phyloP scores from a whole-genome alignment of 1,140 invertebrate genomes.

The Wasmannia auropunctata region DNA sequence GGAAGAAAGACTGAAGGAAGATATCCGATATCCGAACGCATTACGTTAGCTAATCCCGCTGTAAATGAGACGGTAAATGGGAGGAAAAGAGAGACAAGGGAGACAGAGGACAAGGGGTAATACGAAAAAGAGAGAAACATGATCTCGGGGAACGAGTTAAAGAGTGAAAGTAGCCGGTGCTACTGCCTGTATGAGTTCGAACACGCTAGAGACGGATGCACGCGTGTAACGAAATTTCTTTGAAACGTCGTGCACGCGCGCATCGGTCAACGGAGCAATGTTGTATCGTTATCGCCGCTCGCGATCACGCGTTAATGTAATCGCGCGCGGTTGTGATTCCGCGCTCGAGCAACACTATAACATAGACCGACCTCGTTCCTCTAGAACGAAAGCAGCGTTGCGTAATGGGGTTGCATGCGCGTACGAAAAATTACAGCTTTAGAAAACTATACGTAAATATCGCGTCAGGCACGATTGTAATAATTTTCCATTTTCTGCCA shows the following conservation, averaged over 20 bases:
- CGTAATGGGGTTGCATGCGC: slow-evolving; percentile 12
- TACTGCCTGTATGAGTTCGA: slow-evolving; percentile 66
- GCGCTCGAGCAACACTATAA: not conserved
- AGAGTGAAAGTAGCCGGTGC: slow-evolving; percentile 80
- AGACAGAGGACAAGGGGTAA: not conserved
- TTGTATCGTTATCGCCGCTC: not conserved
- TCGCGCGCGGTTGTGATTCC: not conserved
- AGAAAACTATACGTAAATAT: slow-evolving; percentile 3
- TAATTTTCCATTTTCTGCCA: not conserved
- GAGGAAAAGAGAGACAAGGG: slow-evolving; percentile 42
- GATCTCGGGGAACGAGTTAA: slow-evolving; percentile 65
- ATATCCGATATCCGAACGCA: not conserved
- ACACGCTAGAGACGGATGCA: slow-evolving; percentile 64
- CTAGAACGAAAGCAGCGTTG: slow-evolving; percentile 22
- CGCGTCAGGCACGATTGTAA: not conserved
- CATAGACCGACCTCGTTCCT: not conserved
- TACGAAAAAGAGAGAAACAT: slow-evolving; percentile 60
- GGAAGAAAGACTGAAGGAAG: not conserved
- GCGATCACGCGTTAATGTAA: not conserved
- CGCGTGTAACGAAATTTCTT: slow-evolving; percentile 64
- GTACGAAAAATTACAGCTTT: not conserved
- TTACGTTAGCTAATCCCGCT: not conserved
- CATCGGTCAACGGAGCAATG: not conserved
- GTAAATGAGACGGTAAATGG: not conserved
- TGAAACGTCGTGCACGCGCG: not conserved